Base-by-base conservation (phyloP, 2,888 invertebrate genomes). In the Drosophila borborema region DNA sequence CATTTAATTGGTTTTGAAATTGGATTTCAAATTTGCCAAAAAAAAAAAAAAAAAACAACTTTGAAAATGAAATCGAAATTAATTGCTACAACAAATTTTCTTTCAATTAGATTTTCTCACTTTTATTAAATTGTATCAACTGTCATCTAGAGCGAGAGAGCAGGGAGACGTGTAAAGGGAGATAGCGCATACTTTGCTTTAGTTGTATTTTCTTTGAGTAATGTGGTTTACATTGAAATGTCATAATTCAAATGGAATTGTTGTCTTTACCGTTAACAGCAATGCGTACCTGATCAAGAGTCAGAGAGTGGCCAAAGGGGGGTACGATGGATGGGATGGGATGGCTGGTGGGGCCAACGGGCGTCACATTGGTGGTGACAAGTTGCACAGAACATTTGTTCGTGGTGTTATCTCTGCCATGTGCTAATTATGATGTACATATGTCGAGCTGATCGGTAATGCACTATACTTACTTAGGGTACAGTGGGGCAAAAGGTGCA, bases 1-100 rank as follows among this genome's bases (percentile, higher is more conserved):
- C 67, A 75, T 80, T 91, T 91, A 91, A 90, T 91, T 90, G 86
- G 86, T 88, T 90, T 91, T 81, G 80, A 83, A 91, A 86, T 87
- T 86, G 85, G 77, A 78, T 91, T 86, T 82, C 73, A 86, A 72
- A 74, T 69, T 43, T 31, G 53, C 71, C 48, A 45, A 38, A 36
- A 5, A 1, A 16, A 31, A 3, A n/a, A n/a, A n/a, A n/a, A 36
- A 43, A 45, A 45, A 45, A 43, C 36, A 34, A 55, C 18, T 3
- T 36, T 18, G 36, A 49, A 58, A 45, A 58, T 48, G n/a, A 56
- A 56, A 28, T 31, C 49, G 62, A 83, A 73, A 77, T 75, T 86
- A 86, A 84, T 88, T 77, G 84, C 86, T 64, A 65, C 81, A 69
- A 78, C 78, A 86, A 88, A 86, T 88, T 83, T 88, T 76, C 74